Percentiles rank a stretch among this genome's conserved stretches.
Conservation (phyloP, 2,888 invertebrate species). For the Limenitis camilla region DNA sequence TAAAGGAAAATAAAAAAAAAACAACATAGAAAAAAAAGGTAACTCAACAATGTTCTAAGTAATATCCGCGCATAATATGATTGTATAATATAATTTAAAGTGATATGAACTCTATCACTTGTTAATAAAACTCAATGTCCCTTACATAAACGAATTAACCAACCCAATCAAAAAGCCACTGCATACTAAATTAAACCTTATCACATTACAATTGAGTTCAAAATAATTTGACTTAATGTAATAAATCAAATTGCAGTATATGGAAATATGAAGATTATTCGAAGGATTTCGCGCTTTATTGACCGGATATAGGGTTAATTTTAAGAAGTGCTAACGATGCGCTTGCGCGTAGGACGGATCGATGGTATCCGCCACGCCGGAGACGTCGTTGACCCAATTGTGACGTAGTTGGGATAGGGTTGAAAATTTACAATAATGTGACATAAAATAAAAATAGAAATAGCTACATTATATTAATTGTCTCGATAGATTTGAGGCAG, state of each 20-base stretch:
- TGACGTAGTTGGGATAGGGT: slow-evolving; percentile 29
- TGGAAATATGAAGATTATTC: slow-evolving; percentile 5
- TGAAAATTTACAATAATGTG: too few relatives aligned
- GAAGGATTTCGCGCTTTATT: slow-evolving; percentile 18
- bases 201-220: slow-evolving; percentile 15
- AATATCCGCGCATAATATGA: too few relatives aligned
- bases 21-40: too few relatives aligned
- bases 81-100: neutral
- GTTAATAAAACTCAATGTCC: neutral
- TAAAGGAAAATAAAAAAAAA: too few relatives aligned
- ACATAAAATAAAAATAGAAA: too few relatives aligned
- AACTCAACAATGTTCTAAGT: too few relatives aligned
- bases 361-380: slow-evolving; percentile 54
- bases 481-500: too few relatives aligned
- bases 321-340: slow-evolving; percentile 23
- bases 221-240: slow-evolving; percentile 8
- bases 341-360: slow-evolving; percentile 59
- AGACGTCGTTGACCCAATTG: slow-evolving; percentile 62
- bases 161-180: neutral
- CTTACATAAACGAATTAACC: neutral
- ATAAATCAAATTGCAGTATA: slow-evolving; percentile 24
- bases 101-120: neutral
- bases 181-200: slow-evolving; percentile 21
- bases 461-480: too few relatives aligned
- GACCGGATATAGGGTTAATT: slow-evolving; percentile 17